Percentiles rank a stretch among this genome's conserved stretches.
Evolutionary conservation across 1,140 invertebrate species (phyloP).

Genomic region (Rhyacophila brunnea): DNA sequence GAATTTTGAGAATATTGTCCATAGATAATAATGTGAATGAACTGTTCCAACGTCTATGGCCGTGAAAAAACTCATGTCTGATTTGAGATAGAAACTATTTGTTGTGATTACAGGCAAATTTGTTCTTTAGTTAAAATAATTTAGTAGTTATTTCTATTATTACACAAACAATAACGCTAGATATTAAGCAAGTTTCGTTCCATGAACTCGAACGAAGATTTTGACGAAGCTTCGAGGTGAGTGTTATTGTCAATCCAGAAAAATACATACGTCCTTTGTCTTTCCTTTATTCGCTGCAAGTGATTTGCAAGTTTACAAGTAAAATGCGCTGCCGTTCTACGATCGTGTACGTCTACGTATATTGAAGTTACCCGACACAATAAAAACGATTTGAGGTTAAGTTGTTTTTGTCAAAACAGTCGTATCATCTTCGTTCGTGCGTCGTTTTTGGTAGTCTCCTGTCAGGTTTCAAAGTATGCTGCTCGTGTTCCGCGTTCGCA

Average conservation of each 20-base stretch:
- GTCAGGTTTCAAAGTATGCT: too few species aligned
- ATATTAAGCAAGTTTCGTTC: conserved; percentile 38
- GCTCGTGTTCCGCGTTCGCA: too few species aligned
- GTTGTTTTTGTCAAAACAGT: conserved; percentile 13
- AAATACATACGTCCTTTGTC: conserved; percentile 22
- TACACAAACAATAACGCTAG: conserved; percentile 5
- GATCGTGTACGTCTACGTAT: conserved; percentile 40
- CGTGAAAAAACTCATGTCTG: conserved; percentile 19
- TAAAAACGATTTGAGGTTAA: conserved; percentile 17
- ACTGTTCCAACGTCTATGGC: conserved; percentile 9
- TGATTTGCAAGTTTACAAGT: conserved; percentile 27
- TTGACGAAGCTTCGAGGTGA: conserved; percentile 57
- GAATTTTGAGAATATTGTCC: too few species aligned
- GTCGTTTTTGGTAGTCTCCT: too few species aligned
- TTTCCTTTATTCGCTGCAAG: conserved; percentile 16
- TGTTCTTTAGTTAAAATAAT: conserved; percentile 5
- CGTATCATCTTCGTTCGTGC: conserved; percentile 10
- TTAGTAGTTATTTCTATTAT: conserved; percentile 7
- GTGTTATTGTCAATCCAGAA: conserved; percentile 30
- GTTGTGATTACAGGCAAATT: conserved; percentile 19
- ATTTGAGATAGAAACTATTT: conserved; percentile 20
- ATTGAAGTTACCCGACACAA: conserved; percentile 24
- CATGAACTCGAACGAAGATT: conserved; percentile 55
- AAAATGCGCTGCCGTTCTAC: conserved; percentile 34
- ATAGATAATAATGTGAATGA: too few species aligned